Base-by-base conservation (phyloP, 1,140 invertebrate species). In the Hyphantria cunea region DNA sequence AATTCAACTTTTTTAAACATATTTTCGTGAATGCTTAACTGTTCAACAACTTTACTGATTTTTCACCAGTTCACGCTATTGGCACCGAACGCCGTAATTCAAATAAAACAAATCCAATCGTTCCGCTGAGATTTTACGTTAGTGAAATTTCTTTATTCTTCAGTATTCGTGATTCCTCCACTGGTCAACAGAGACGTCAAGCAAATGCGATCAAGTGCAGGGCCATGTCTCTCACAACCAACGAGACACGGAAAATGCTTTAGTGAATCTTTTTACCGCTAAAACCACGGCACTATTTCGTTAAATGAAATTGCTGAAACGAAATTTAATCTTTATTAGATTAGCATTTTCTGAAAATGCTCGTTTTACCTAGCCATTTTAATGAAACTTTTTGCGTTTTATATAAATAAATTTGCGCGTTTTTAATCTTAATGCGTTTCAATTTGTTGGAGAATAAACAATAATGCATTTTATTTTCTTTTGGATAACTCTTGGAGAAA, bases 211-310 rank as follows among this genome's bases (percentile, higher is more conserved):
- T 48, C 39, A 11, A 59, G 34, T 7, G 15, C 34, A 56, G 54
- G 17, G 31, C 41, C 34, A 55, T 6, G 44, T 47, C 53, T 39
- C 44, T 25, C 51, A 34, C 58, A 60, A 51, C 66, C 72, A 66
- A 65, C 60, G 70, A 66, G 67, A 88, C 85, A 86, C 71, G 83
- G 78, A 83, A 73, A 88, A 86, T 86, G 85, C 78, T 86, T 80
- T 84, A 85, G 80, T 73, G 74, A 78, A 81, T 81, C 82, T 84
- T 81, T 83, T 86, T 80, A 78, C 74, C 73, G 53, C 71, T 53
- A 72, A 80, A 82, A 81, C 74, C 74, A 72, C 72, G 77, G 68
- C 75, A 71, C 74, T 80, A 10, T 39, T 87, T 84, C 69, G 63
- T 61, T 63, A 61, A 64, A 61, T 62, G 54, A 65, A 70, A 77